Conservation (phyloP, 53 echinoderm and acorn worm genomes). For the Apostichopus leukothele region DNA sequence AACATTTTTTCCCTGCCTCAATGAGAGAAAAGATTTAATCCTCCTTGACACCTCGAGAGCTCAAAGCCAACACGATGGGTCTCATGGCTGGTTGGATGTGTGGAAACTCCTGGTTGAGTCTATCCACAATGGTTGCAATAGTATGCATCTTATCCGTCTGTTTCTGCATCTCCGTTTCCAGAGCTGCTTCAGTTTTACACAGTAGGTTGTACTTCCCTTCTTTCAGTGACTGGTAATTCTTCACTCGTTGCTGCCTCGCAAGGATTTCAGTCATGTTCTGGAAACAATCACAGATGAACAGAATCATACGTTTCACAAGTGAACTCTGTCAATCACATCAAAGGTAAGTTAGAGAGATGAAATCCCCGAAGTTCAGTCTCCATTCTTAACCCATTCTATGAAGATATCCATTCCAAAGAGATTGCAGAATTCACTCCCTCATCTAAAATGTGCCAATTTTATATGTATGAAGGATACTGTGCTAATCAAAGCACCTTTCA, state of each 20-base stretch:
- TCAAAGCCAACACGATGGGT: conserved; percentile 70
- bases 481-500: too few species aligned
- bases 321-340: too few species aligned
- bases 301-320: background rate
- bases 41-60: conserved; percentile 79
- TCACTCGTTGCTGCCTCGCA: conserved; percentile 81
- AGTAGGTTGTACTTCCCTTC: conserved; percentile 92
- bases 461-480: too few species aligned
- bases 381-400: too few species aligned
- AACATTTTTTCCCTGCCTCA: too few species aligned
- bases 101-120: conserved; percentile 90
- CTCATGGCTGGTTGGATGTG: conserved; percentile 96
- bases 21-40: conserved; percentile 38
- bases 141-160: conserved; percentile 96
- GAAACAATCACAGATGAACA: background rate
- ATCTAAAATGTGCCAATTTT: too few species aligned
- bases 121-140: conserved; percentile 90
- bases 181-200: conserved; percentile 91
- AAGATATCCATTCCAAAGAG: too few species aligned
- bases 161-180: conserved; percentile 89
- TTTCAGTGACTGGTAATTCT: conserved; percentile 93
- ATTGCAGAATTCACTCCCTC: too few species aligned
- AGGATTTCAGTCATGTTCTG: conserved; percentile 60
- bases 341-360: too few species aligned
- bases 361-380: too few species aligned